Conservation (phyloP, 92 coral and sea anemone species). For the Porites cylindrica region DNA sequence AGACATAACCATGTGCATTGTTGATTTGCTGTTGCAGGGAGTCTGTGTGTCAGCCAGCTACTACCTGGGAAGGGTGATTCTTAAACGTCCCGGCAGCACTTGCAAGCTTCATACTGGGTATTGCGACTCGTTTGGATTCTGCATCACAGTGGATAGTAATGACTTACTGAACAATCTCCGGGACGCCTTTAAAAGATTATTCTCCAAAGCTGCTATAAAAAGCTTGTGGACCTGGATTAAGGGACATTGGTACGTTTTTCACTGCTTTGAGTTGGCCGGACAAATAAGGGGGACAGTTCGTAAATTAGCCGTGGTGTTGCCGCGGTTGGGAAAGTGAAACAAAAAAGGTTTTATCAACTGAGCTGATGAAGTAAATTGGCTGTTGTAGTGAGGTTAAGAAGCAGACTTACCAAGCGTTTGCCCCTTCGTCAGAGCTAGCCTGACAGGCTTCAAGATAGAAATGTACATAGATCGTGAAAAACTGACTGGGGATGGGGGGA, state of each 20-base stretch:
- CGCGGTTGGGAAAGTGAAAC: no score
- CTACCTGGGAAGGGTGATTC: slow-evolving; percentile 52
- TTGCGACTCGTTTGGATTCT: slow-evolving; percentile 78
- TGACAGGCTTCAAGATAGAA: no score
- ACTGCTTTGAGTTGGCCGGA: no score
- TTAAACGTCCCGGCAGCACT: slow-evolving; percentile 68
- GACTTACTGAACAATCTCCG: slow-evolving; percentile 53
- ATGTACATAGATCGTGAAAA: no score
- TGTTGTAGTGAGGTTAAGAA: no score
- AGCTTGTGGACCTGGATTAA: slow-evolving; percentile 67
- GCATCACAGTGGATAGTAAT: slow-evolving; percentile 73
- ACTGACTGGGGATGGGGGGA: no score
- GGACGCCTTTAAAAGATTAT: slow-evolving; percentile 69
- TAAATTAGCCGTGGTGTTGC: no score
- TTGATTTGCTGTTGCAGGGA: slow-evolving; percentile 45
- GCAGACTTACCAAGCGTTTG: neutral
- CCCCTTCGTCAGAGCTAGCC: no score
- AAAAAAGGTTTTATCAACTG: no score
- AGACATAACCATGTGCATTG: neutral
- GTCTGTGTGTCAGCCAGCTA: slow-evolving; percentile 68
- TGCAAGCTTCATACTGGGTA: slow-evolving; percentile 75
- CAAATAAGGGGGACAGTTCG: no score
- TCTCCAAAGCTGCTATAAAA: slow-evolving; percentile 59
- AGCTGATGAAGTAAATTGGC: no score
- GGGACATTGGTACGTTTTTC: slow-evolving; percentile 67